Base-by-base conservation (phyloP, 1,140 invertebrate species). In the Pantala flavescens region DNA sequence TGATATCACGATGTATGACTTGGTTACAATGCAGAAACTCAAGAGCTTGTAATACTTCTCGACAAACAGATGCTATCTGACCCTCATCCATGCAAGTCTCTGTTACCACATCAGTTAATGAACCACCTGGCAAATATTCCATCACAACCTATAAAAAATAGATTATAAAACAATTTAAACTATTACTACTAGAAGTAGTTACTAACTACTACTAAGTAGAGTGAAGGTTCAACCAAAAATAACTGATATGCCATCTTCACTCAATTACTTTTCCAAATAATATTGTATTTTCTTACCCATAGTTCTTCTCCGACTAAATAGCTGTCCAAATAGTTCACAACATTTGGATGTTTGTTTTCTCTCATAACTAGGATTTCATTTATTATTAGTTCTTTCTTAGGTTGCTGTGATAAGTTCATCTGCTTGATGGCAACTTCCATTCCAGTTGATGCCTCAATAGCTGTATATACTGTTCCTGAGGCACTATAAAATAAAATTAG, bases 21-120 rank as follows among this genome's bases (percentile, higher is more conserved):
- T 98, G 95, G 86, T 99, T 98, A 79, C 90, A 92, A 85, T 99
- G 98, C 49, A 99, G 86, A 85, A 99, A 99, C 82, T 99, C 96
- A 74, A 99, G 85, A 16, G 98, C 98, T 85, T 99, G 97, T 75
- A 99, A 84, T 73, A 98, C 97, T 88, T 99, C 97, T 79, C 96
- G 88, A 81, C 95, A 98, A 7, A 99, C 98, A 24, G 97, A 96
- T 0, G 98, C 96, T 77, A 99, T 99, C 83, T 99, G 98, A n/a
- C 96, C 97, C 84, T 99, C 98, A 83, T 99, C 97, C 98, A 99
- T 99, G 83, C 96, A 98, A 23, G 97, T 99, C 83, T 94, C 98
- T n/a, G 97, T 99, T 23, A 99, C 98, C 71, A 99, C 97, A 85
- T 99, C 98, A 3, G 98, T 99, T 74, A 99, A 87, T 24, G 96